A percentile compares a stretch with the other conserved stretches of the same genome.
These are phyloP conservation scores for Brachionus koreanus DNA, from an alignment of 1,140 invertebrate genomes.

Conservation along the genomic window DNA sequence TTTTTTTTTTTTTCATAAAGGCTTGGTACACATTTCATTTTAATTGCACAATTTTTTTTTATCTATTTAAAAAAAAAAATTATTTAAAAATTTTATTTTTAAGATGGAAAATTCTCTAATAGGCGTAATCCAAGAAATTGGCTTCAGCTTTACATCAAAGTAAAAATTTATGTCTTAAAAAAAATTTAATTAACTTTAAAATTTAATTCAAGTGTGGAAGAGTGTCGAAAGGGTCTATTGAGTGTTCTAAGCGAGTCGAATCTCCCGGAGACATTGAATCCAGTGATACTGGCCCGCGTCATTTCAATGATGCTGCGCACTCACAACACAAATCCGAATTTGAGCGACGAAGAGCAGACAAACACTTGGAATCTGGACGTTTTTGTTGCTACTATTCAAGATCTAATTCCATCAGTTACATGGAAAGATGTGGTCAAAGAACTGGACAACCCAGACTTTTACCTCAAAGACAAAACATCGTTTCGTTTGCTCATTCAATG, in stretches of 20 bases:
- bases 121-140: conserved; percentile 80
- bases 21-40: not conserved
- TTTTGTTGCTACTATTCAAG: conserved; percentile 82
- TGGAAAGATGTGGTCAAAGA: conserved; percentile 88
- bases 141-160: conserved; percentile 77
- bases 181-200: conserved; percentile 43
- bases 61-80: not conserved
- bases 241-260: conserved; percentile 62
- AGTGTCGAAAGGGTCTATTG: conserved; percentile 76
- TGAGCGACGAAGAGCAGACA: conserved; percentile 54
- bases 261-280: conserved; percentile 66
- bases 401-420: conserved; percentile 70
- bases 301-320: conserved; percentile 80
- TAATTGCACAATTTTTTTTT: conserved; percentile 11
- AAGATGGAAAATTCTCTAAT: conserved; percentile 60
- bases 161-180: conserved; percentile 69
- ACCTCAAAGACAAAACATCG: conserved; percentile 78
- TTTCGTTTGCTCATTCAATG: conserved; percentile 75
- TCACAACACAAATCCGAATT: conserved; percentile 65
- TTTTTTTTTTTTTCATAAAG: not conserved
- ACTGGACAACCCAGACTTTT: conserved; percentile 81
- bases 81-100: not conserved
- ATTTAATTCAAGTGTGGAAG: conserved; percentile 65
- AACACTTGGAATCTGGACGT: conserved; percentile 87
- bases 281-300: conserved; percentile 75